phyloP scores from a whole-genome alignment of 1,140 invertebrate genomes.

The Conopomorpha cramerella region DNA sequence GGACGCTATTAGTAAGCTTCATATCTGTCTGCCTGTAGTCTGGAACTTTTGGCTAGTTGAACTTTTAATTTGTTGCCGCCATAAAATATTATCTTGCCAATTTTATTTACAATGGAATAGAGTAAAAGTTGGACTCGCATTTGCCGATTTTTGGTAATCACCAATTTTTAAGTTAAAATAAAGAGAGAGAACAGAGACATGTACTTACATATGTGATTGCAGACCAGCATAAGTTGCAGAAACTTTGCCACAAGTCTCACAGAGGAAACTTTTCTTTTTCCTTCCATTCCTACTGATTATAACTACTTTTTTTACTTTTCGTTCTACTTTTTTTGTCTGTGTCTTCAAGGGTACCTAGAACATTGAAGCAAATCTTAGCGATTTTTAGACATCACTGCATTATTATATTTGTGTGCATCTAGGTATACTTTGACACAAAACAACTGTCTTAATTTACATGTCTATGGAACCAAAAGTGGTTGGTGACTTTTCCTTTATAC shows the following conservation, averaged over 20 bases:
- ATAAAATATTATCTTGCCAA: not conserved
- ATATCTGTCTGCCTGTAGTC: no score
- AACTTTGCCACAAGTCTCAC: constrained; percentile 45
- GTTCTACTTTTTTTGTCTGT: constrained; percentile 32
- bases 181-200: not conserved
- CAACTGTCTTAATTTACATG: not conserved
- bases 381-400: no score
- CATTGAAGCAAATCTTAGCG: no score
- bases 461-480: not conserved
- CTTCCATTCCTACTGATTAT: constrained; percentile 4
- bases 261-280: constrained; percentile 33
- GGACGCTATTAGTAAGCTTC: no score
- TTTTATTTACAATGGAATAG: not conserved
- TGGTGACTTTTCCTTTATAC: not conserved
- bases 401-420: no score
- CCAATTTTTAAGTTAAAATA: not conserved
- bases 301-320: constrained; percentile 17
- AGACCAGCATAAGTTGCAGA: constrained; percentile 34
- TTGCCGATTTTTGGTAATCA: not conserved
- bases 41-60: no score
- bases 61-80: no score
- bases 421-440: not conserved
- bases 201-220: constrained; percentile 26
- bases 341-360: constrained; percentile 5
- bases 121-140: no score